A percentile compares a stretch with the other conserved stretches of the same genome.
Conservation (phyloP, 1,140 invertebrate genomes). For the Glossosoma conforme region DNA sequence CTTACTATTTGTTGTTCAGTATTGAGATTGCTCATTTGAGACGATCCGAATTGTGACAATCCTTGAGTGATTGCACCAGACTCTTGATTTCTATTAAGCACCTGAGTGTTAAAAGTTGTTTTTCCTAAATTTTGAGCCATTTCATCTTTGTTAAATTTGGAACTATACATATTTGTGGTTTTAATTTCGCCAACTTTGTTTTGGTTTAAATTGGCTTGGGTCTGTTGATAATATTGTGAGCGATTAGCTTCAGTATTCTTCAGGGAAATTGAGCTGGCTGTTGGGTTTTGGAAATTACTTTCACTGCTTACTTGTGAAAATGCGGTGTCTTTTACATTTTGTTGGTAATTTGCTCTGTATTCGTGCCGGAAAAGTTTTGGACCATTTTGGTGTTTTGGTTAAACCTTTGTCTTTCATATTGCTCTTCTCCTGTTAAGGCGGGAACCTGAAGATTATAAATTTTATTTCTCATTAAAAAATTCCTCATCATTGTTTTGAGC, state of each 20-base stretch:
- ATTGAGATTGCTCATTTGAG: too few relatives aligned
- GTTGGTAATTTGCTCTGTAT: too few relatives aligned
- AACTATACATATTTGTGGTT: constrained; percentile 2
- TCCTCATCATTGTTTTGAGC: constrained; percentile 24
- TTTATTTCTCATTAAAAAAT: constrained; percentile 20
- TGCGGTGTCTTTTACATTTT: not conserved
- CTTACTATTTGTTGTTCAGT: too few relatives aligned
- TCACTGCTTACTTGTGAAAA: not conserved
- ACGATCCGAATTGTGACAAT: not conserved
- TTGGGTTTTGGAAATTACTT: not conserved
- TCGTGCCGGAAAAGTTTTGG: not conserved
- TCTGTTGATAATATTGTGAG: not conserved
- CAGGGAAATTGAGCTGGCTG: not conserved
- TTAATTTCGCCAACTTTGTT: not conserved
- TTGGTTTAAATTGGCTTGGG: not conserved
- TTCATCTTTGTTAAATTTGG: constrained; percentile 12
- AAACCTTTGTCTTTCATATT: constrained; percentile 6
- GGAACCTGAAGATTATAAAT: constrained; percentile 26
- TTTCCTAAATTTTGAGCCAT: too few relatives aligned
- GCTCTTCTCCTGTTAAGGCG: constrained; percentile 13
- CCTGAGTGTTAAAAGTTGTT: not conserved
- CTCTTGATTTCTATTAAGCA: not conserved
- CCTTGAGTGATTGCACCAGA: not conserved
- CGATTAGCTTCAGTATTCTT: not conserved
- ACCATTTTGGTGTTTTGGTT: not conserved